Evolutionary conservation across 1,140 invertebrate species (phyloP), one percentile per base, ranked within the genome.

Genomic region (Neelides sp.): DNA sequence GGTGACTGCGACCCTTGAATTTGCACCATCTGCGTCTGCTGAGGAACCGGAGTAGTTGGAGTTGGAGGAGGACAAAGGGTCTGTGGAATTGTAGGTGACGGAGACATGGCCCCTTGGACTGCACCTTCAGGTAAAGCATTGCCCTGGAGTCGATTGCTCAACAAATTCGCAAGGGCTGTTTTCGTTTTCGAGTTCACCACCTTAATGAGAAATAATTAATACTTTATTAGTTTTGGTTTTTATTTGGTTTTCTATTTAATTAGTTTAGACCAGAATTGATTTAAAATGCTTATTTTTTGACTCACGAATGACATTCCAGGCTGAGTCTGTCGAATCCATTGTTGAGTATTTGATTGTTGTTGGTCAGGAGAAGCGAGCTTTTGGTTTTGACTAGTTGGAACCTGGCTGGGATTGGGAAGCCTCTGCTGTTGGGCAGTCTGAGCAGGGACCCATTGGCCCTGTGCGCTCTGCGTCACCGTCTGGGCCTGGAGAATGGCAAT

Each of bases 151-250:
- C 90, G 76, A 64, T 81, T 93, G 59, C 82, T 94, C 40, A 96
- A 71, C 81, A 95, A 87, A 67, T 93, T 92, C 5, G 91, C 90
- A 19, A 97, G 69, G 0, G 91, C 91, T 1, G 90, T 94, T 73
- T 95, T 96, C 4, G 91, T 93, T 67, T 91, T 91, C 0, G 86
- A 77, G 64, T 88, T 90, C 27, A 91, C 83, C n/a, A 82, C 52
- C 23, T 58, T 49, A 30, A n/a, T n/a, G n/a, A n/a, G n/a, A n/a
- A n/a, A n/a, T 26, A 3, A 28, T 4, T 3, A 23, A 24, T 27
- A 24, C 28, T 36, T 36, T 35, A 27, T 22, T 47, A 32, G 22
- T 34, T 35, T 26, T 30, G 17, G 26, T 13, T 43, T 23, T n/a
- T 23, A 27, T 24, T n/a, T n/a, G n/a, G n/a, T n/a, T n/a, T n/a